A percentile compares a stretch with the other conserved stretches of the same genome.
Evolutionary conservation across 64 coral and sea anemone genomes (phyloP).

Genomic region (Montipora capricornis): DNA sequence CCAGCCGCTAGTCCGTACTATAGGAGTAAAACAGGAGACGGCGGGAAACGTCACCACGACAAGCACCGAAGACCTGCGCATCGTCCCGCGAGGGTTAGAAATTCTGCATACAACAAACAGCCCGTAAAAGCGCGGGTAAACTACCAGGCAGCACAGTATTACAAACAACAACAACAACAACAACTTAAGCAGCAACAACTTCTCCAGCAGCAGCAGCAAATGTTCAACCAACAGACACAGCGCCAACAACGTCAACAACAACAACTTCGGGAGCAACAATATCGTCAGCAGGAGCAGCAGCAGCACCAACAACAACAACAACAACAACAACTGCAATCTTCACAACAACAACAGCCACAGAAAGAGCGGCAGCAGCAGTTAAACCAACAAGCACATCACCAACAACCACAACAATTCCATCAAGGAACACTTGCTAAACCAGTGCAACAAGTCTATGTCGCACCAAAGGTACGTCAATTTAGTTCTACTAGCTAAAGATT

Average conservation of each 20-base stretch:
- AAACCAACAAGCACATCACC: not conserved
- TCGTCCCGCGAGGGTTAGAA: not conserved
- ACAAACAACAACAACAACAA: not conserved
- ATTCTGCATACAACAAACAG: not conserved
- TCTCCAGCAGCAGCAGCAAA: not conserved
- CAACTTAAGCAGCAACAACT: not conserved
- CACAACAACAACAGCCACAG: not conserved
- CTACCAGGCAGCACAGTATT: constrained; percentile 14
- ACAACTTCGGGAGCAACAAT: not conserved
- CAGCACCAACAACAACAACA: not conserved
- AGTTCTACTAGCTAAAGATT: no score
- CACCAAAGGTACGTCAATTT: not conserved
- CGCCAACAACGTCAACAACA: not conserved
- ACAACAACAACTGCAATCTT: constrained; percentile 1
- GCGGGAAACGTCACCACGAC: not conserved
- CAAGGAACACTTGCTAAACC: not conserved
- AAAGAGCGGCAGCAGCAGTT: not conserved
- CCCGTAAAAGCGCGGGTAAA: not conserved
- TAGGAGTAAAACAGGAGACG: constrained; percentile 3
- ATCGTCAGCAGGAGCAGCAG: not conserved
- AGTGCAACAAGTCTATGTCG: not conserved
- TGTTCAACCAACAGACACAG: not conserved
- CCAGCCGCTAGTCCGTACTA: constrained; percentile 36
- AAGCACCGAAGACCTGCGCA: constrained; percentile 1
- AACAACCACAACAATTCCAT: not conserved